Conservation (phyloP, 2,113 vertebrate genomes). For the Vulpes lagopus region DNA sequence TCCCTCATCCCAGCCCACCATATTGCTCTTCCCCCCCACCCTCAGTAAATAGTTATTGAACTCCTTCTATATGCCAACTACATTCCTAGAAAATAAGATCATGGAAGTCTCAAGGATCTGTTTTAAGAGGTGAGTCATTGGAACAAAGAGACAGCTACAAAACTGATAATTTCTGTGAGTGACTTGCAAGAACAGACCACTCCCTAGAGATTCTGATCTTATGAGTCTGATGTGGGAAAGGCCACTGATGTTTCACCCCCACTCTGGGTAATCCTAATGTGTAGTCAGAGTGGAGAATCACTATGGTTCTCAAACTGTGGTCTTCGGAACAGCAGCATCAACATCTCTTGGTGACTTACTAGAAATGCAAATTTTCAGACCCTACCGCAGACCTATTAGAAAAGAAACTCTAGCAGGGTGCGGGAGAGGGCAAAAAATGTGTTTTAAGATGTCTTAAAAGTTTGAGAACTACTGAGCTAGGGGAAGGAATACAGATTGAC, state of each 20-base stretch:
- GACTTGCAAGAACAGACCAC: not conserved
- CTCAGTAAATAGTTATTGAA: not conserved
- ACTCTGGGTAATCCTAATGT: not conserved
- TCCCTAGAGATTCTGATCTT: not conserved
- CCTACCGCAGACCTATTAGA: not conserved
- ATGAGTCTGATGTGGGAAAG: not conserved
- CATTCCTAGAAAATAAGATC: not conserved
- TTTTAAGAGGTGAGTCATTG: not conserved
- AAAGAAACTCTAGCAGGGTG: not conserved
- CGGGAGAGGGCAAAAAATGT: not conserved
- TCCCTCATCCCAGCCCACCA: not conserved
- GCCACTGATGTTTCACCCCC: not conserved
- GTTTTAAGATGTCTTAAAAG: not conserved
- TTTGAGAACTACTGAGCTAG: not conserved
- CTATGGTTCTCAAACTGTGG: not conserved
- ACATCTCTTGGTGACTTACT: not conserved
- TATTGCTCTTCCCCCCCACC: not conserved
- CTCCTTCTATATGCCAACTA: not conserved
- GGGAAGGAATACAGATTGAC: not conserved
- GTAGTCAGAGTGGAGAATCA: not conserved
- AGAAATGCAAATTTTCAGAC: not conserved
- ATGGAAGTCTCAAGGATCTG: not conserved
- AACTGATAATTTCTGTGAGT: not conserved
- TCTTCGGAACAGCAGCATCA: not conserved
- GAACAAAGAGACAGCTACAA: not conserved